Evolutionary conservation across 2,888 invertebrate genomes (phyloP), one percentile per base, ranked within the genome.

Genomic region (Anoncus sp.): DNA sequence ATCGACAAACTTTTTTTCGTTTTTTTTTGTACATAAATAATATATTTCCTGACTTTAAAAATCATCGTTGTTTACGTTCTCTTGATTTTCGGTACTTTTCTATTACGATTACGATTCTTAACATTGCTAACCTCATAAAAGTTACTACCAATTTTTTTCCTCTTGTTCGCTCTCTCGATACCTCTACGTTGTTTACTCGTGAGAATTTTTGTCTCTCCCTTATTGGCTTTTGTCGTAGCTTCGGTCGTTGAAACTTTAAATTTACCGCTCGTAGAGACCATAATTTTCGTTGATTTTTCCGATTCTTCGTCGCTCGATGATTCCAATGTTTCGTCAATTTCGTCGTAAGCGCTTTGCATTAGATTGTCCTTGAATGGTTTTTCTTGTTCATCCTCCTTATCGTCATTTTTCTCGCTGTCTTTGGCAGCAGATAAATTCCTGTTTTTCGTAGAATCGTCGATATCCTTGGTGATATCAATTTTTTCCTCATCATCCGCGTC

Each of bases 81-180:
- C 31, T 85, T 85, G 24, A 87, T 35, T 81, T 89, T 90, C 2
- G 88, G 87, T 45, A 90, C 67, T 78, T 94, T 96, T 88, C 95
- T 95, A 88, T 94, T 94, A 81, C 96, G 94, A 92, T 96, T 97
- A 83, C 95, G 94, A 91, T 97, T 97, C 90, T 97, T 97, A 66
- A 97, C 97, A 92, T 98, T 97, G 10, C 96, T 93, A 35, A 96
- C 94, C 93, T 97, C 97, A 91, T 97, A 97, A 89, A 97, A 97
- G 91, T 97, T 96, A 90, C 96, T 97, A 84, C 97, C 97, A 76
- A 96, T 94, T 88, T 96, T 97, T 89, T 95, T 96, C 12, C 96
- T 93, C 83, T 95, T 96, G 81, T 94, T 94, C 12, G 95, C 93
- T 83, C 97, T 93, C 79, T 97, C 96, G 2, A 94, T 83, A 0